Percentiles rank a stretch among this genome's conserved stretches.
phyloP scores from a whole-genome alignment of 2,113 vertebrate species.

The Hippotragus niger region DNA sequence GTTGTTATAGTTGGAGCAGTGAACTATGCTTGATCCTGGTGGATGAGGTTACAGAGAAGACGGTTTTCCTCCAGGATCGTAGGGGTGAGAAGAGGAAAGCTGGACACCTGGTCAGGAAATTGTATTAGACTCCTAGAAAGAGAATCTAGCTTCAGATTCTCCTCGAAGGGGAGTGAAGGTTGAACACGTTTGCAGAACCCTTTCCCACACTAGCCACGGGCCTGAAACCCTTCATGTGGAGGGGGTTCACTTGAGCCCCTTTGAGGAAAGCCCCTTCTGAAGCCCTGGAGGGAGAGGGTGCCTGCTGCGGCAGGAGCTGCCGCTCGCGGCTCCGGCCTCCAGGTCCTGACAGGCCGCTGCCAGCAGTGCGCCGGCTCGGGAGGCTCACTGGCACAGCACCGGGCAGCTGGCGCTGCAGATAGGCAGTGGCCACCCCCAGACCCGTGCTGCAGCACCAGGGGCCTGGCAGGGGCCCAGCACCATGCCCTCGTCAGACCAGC shows the following conservation, averaged over 20 bases:
- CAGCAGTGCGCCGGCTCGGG: neutral
- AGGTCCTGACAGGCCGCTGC: neutral
- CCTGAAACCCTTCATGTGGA: neutral
- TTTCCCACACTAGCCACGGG: neutral
- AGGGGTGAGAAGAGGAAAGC: neutral
- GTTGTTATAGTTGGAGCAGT: neutral
- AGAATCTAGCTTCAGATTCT: constrained; percentile 41
- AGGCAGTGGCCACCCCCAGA: constrained; percentile 15
- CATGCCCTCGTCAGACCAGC: neutral
- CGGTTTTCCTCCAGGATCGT: neutral
- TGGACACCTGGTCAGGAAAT: neutral
- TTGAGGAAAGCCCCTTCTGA: neutral
- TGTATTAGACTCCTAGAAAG: neutral
- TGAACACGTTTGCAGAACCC: constrained; percentile 42
- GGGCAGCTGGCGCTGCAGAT: neutral
- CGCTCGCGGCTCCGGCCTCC: neutral
- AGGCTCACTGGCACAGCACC: neutral
- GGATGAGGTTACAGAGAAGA: neutral
- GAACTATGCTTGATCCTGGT: neutral
- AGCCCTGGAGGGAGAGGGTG: neutral
- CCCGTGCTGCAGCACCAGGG: neutral
- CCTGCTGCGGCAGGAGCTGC: neutral
- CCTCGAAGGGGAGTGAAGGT: constrained; percentile 31
- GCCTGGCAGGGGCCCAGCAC: neutral
- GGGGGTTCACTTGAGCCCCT: neutral